Evolutionary conservation across 2,888 invertebrate species (phyloP), one percentile per base, ranked within the genome.

Genomic region (Tetramorium bicarinatum): DNA sequence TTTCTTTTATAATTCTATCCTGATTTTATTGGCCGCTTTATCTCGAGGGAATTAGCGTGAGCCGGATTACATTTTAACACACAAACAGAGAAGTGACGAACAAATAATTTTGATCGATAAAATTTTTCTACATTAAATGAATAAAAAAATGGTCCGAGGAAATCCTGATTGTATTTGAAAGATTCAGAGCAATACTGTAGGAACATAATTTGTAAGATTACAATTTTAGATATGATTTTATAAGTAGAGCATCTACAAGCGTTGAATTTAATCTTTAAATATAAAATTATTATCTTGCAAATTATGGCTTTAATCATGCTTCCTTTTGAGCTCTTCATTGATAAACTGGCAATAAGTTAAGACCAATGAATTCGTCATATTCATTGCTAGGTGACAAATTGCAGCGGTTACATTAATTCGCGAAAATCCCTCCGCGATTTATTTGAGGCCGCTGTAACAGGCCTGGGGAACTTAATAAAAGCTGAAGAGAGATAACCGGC

Each of bases 41-140:
- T 61, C 56, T 56, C 44, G 79, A 7, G 21, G 79, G 82, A 90
- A 89, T 90, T 89, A 85, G 89, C 86, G 82, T 66, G 59, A 44
- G 82, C 61, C 74, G 54, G 77, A 80, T 87, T 88, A 84, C 84
- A 86, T 44, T 3, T 4, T 34, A n/a, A 44, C 41, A 41, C n/a
- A 15, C 25, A 34, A 41, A 67, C 59, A 15, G 6, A 59, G 59
- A 18, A 54, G 8, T 15, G 34, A 79, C 44, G 64, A 9, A 47
- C 44, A 21, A 34, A 34, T 67, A 77, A 77, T 61, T 69, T 41
- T 49, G 41, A 7, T 44, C 18, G 13, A 47, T n/a, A 47, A 18
- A 25, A 56, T 75, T 21, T 21, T 67, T n/a, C 11, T 25, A n/a
- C 7, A 29, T 76, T 9, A 13, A 52, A 38, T 15, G 2, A 67